These are phyloP conservation scores for Sphaeramia orbicularis DNA, from an alignment of 2,797 vertebrate genomes.

Conservation along the genomic window DNA sequence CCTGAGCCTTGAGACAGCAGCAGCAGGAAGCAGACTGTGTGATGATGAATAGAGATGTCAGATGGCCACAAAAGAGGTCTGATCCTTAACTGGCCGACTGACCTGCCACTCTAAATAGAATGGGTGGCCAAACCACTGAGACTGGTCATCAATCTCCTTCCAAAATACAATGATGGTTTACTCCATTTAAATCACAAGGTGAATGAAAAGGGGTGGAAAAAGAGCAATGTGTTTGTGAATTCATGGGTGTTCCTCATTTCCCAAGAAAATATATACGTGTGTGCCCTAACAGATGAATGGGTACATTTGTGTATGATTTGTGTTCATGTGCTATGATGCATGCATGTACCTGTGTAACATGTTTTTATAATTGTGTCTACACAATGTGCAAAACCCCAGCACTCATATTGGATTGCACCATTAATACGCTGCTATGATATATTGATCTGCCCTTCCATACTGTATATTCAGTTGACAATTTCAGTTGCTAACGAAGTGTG, in stretches of 20 bases:
- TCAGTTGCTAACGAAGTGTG: slow-evolving; percentile 75
- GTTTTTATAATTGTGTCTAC: slow-evolving; percentile 52
- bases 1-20: slow-evolving; percentile 28
- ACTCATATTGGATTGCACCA: slow-evolving; percentile 31
- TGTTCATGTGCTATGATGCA: slow-evolving; percentile 12
- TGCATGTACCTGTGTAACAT: slow-evolving; percentile 16
- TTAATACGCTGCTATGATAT: slow-evolving; percentile 64
- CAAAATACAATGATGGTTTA: slow-evolving; percentile 67
- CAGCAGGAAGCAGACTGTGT: slow-evolving; percentile 55
- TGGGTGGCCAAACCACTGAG: slow-evolving; percentile 64
- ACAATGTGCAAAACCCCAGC: slow-evolving; percentile 38
- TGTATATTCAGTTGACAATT: slow-evolving; percentile 63
- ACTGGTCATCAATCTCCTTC: slow-evolving; percentile 60
- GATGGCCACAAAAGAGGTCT: slow-evolving; percentile 69
- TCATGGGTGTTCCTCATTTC: slow-evolving; percentile 31
- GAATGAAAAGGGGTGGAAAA: slow-evolving; percentile 28
- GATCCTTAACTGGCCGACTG: slow-evolving; percentile 68
- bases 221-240: slow-evolving; percentile 7
- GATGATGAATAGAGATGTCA: slow-evolving; percentile 79
- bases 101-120: slow-evolving; percentile 73
- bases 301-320: slow-evolving; percentile 11
- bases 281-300: slow-evolving; percentile 1
- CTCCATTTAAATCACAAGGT: slow-evolving; percentile 57
- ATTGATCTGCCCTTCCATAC: slow-evolving; percentile 62
- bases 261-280: slow-evolving; percentile 28